Percentiles rank a stretch among this genome's conserved stretches.
Conservation (phyloP, 2,888 invertebrate genomes). For the Trissolcus japonicus region DNA sequence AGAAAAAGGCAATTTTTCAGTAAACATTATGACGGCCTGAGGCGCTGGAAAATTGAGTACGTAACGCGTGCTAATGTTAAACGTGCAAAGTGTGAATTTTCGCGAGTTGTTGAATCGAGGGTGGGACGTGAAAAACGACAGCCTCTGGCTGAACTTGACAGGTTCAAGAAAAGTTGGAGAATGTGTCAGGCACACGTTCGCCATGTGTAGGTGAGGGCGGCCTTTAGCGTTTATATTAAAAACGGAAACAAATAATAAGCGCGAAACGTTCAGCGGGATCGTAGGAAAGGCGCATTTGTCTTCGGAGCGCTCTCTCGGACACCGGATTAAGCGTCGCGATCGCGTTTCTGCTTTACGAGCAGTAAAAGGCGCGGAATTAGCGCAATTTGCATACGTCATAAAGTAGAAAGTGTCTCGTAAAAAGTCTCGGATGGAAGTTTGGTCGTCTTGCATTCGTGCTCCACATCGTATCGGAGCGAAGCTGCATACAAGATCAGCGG, state of each 20-base stretch:
- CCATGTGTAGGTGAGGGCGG: constrained; percentile 38
- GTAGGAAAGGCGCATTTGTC: constrained; percentile 42
- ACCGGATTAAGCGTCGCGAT: constrained; percentile 13
- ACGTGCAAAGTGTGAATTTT: constrained; percentile 55
- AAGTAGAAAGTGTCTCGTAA: constrained; percentile 70
- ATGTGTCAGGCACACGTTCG: constrained; percentile 61
- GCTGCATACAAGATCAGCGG: constrained; percentile 35
- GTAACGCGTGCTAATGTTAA: constrained; percentile 55
- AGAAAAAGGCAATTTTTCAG: constrained; percentile 18
- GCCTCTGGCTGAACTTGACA: constrained; percentile 67
- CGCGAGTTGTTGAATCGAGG: constrained; percentile 57
- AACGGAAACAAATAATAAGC: constrained; percentile 56
- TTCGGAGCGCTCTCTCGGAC: constrained; percentile 1
- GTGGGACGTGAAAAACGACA: constrained; percentile 63
- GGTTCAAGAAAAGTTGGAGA: constrained; percentile 68
- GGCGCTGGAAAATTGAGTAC: constrained; percentile 44
- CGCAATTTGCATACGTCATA: constrained; percentile 73
- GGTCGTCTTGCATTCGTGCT: constrained; percentile 50
- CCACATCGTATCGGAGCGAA: constrained; percentile 25
- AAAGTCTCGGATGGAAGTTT: constrained; percentile 63
- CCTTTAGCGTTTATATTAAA: constrained; percentile 52
- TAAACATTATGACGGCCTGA: constrained; percentile 49
- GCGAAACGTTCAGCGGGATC: constrained; percentile 44
- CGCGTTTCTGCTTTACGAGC: constrained; percentile 33
- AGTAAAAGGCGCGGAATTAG: constrained; percentile 67